Evolutionary conservation across 2,888 invertebrate genomes (phyloP), one percentile per base, ranked within the genome.

Genomic region (Synergus itoensis): DNA sequence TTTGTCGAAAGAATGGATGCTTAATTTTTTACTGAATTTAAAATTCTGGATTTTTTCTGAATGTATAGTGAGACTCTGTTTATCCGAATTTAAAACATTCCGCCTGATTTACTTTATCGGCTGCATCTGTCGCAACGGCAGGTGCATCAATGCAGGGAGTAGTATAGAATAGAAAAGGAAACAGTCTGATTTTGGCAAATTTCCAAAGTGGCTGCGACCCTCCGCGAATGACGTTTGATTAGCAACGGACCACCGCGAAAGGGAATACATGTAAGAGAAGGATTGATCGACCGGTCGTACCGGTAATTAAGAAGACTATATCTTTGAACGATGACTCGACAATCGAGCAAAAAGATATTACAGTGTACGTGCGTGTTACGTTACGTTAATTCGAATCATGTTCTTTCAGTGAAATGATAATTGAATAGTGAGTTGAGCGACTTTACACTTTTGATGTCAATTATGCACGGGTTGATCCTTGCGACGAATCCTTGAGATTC

Each of bases 291-390:
- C 77, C 43, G 63, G 77, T 77, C 43, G 63, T 41, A 77, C 77
- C 28, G 77, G 77, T 77, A 77, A 77, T 77, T 77, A 77, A 77
- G 43, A 62, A 77, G 77, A 41, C 36, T 62, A 77, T 63, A 63
- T 77, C 77, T 60, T 43, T 62, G 21, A 63, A 41, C 63, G 40
- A 63, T 57, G 63, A 63, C 63, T 36, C 60, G 60, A 12, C 45
- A 77, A 53, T 40, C 62, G 16, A 63, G 28, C 57, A 60, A 60
- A 60, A 60, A 60, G 12, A 60, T 21, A 60, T 60, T 12, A 60
- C 21, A 21, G 60, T 60, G 60, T 60, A 60, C 60, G 60, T 60
- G 60, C 60, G 60, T 60, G 60, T 60, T 60, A 60, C 21, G 21
- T 60, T 60, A 60, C 60, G 60, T 60, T 60, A 60, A 60, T 60